phyloP scores from a whole-genome alignment of 2,797 vertebrate genomes.

The Schizothorax lantsangensis region DNA sequence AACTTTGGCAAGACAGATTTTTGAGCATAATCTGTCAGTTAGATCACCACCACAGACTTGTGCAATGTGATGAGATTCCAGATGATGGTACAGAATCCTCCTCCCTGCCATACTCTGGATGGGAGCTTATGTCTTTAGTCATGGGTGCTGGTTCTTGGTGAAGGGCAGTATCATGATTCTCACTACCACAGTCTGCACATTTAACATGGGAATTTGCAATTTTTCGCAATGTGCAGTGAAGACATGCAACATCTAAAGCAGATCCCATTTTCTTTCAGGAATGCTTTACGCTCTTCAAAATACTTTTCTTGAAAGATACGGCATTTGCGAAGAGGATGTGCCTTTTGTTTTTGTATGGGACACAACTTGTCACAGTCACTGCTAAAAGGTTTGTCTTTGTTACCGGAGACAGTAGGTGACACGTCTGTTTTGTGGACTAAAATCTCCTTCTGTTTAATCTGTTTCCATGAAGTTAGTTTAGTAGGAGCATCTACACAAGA shows the following conservation, averaged over 20 bases:
- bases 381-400: not conserved
- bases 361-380: constrained; percentile 4
- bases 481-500: not conserved
- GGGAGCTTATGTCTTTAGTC: not conserved
- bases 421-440: not conserved
- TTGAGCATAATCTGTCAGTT: too few relatives aligned
- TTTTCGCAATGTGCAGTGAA: not conserved
- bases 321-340: not conserved
- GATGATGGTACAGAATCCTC: not conserved
- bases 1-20: constrained; percentile 44
- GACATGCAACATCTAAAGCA: not conserved
- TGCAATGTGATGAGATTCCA: not conserved
- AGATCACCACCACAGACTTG: constrained; percentile 17
- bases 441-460: not conserved
- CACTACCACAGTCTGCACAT: not conserved
- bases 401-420: not conserved
- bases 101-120: not conserved
- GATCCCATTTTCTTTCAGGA: constrained; percentile 2
- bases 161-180: not conserved
- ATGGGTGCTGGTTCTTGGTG: not conserved
- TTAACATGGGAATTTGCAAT: not conserved
- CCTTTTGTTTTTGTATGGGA: not conserved
- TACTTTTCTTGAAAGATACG: not conserved
- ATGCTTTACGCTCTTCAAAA: not conserved
- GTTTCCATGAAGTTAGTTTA: not conserved